Evolutionary conservation across 2,888 invertebrate species (phyloP), one percentile per base, ranked within the genome.

Genomic region (Oscheius onirici): DNA sequence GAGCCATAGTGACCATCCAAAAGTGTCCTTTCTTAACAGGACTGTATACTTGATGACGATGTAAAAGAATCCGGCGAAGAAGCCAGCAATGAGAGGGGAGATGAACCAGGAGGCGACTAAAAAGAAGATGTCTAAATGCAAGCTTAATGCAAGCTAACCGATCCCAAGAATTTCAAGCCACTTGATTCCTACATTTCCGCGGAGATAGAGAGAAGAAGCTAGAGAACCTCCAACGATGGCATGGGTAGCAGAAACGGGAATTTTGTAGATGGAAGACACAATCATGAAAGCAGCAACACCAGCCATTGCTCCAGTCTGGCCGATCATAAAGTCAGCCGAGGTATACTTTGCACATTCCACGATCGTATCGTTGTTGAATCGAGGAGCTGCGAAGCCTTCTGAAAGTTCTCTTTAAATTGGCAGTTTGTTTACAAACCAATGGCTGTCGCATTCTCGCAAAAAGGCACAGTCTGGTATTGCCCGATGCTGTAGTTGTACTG

Each of bases 31-130:
- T 6, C 77, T 49, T 41, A 77, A 69, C 24, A 97, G 90, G 79
- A 99, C 94, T 85, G 92, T 92, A 77, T 91, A 91, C 78, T 93
- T 92, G 83, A 97, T 93, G 76, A 93, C 87, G 89, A 93, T 91
- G 88, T 92, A 95, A 73, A 97, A 90, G 49, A 91, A 75, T 49
- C 92, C 92, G 11, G 97, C 96, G 63, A 95, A 93, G 3, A 93
- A 83, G 1, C 97, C 97, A 82, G 97, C 96, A 84, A 97, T 90
- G 22, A 94, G 90, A 0, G 99, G 99, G 26, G 97, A 97, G 65
- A 97, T 92, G 88, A 99, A 96, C 99, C 99, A 99, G 0, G 97
- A 97, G 52, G 92, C 92, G 84, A 96, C 93, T 75, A 61, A 28
- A 72, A 67, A 3, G 11, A 20, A 40, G 24, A 6, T 11, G n/a